Percentiles rank a stretch among this genome's conserved stretches.
Evolutionary conservation across 1,140 invertebrate species (phyloP).

Genomic region (Calephelis nemesis): DNA sequence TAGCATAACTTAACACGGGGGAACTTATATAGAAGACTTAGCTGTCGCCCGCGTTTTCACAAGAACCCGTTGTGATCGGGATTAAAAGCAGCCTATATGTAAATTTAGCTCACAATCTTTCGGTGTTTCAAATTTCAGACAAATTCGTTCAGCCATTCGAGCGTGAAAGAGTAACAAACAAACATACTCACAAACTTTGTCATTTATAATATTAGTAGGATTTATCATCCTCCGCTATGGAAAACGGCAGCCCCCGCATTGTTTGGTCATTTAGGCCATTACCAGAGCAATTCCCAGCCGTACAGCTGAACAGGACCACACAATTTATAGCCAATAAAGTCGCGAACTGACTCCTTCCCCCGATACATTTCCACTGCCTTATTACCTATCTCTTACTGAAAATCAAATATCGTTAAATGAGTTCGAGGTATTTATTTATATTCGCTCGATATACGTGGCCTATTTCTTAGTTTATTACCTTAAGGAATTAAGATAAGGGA

Average conservation of each 20-base stretch:
- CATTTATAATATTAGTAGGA: neutral
- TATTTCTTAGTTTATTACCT: neutral
- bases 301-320: constrained; percentile 4
- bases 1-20: too few relatives aligned
- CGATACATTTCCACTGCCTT: constrained; percentile 26
- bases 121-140: too few relatives aligned
- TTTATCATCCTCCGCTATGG: constrained; percentile 5
- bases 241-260: constrained; percentile 1
- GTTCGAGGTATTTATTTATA: constrained; percentile 3
- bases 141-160: too few relatives aligned
- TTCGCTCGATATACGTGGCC: neutral
- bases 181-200: too few relatives aligned
- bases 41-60: too few relatives aligned
- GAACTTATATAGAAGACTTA: too few relatives aligned
- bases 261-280: constrained; percentile 14
- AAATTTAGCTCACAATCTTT: too few relatives aligned
- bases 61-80: too few relatives aligned
- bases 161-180: too few relatives aligned
- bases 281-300: constrained; percentile 4
- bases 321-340: constrained; percentile 32
- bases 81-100: too few relatives aligned
- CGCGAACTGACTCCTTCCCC: constrained; percentile 26
- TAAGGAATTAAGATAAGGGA: neutral
- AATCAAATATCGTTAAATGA: constrained; percentile 31
- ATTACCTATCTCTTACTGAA: constrained; percentile 26